Evolutionary conservation across 2,888 invertebrate genomes (phyloP), one percentile per base, ranked within the genome.

Genomic region (Tupiocoris notatus): DNA sequence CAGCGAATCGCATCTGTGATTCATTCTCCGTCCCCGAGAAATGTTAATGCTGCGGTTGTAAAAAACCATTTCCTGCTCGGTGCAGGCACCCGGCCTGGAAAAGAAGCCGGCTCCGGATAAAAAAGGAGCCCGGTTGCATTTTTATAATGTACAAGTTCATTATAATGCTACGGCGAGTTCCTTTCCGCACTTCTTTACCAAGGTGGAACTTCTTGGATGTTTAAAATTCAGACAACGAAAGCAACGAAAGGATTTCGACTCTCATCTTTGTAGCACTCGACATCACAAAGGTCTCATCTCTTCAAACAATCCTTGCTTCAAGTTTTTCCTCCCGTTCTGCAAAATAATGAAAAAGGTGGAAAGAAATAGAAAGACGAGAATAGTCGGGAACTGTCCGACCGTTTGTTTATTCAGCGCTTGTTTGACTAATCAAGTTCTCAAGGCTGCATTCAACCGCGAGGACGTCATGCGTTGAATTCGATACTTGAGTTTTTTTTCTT

Each of bases 141-240:
- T 24, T 70, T 24, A 70, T 58, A 70, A 59, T 70, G 70, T 70
- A 70, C 59, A 70, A 70, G 70, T 59, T 70, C 70, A 70, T 70
- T 70, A 70, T 70, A 70, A 70, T 70, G 70, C 70, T 59, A 70
- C 59, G 70, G n/a, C 59, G 24, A 70, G 59, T 70, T 70, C 70
- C 70, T 70, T 39, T 39, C 39, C 39, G 39, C 39, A 39, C 39
- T 39, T 39, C 39, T 39, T 39, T 59, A 25, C 59, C 57, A 67
- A 70, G 70, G 61, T 59, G 59, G 59, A 70, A 70, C 39, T 70
- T 70, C 39, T 70, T 59, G 70, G 59, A 23, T 59, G 70, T 70
- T 70, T 70, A 70, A 70, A 70, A 70, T 70, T 59, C 70, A 70
- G 59, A 70, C 70, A 70, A 70, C 59, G 70, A 17, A 39, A 59